A percentile compares a stretch with the other conserved stretches of the same genome.
phyloP scores from a whole-genome alignment of 1,140 invertebrate genomes.

The Gryon sp. region DNA sequence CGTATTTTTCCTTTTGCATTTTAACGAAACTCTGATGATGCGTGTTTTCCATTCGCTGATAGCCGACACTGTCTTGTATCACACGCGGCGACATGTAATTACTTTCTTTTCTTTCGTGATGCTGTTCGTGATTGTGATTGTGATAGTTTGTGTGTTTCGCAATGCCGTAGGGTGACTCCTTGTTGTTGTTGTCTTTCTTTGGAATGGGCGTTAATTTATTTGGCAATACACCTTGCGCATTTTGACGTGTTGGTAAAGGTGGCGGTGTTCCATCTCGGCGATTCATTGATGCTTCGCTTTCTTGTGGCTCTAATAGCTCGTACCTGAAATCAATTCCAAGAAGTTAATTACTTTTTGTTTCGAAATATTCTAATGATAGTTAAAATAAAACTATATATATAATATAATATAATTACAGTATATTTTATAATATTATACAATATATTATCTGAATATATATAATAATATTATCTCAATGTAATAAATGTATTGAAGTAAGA shows the following conservation, averaged over 20 bases:
- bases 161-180: conserved; percentile 70
- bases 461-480: no score
- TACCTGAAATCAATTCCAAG: conserved; percentile 72
- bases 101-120: conserved; percentile 71
- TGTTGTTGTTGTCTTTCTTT: conserved; percentile 75
- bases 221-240: conserved; percentile 65
- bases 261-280: conserved; percentile 77
- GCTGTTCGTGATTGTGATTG: conserved; percentile 68
- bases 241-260: conserved; percentile 79
- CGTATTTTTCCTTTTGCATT: conserved; percentile 76
- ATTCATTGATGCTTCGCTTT: conserved; percentile 69
- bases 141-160: conserved; percentile 68
- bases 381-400: no score
- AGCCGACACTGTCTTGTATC: conserved; percentile 71
- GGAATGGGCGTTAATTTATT: conserved; percentile 61
- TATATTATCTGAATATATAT: no score
- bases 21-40: conserved; percentile 74
- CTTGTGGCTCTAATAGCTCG: conserved; percentile 79
- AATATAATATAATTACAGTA: no score
- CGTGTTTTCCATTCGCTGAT: conserved; percentile 72
- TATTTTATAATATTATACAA: no score
- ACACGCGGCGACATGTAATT: conserved; percentile 73
- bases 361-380: no score
- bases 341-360: no score
- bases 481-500: conserved; percentile 5